Evolutionary conservation across 2,113 vertebrate species (phyloP).

Genomic region (Callorhinus ursinus): DNA sequence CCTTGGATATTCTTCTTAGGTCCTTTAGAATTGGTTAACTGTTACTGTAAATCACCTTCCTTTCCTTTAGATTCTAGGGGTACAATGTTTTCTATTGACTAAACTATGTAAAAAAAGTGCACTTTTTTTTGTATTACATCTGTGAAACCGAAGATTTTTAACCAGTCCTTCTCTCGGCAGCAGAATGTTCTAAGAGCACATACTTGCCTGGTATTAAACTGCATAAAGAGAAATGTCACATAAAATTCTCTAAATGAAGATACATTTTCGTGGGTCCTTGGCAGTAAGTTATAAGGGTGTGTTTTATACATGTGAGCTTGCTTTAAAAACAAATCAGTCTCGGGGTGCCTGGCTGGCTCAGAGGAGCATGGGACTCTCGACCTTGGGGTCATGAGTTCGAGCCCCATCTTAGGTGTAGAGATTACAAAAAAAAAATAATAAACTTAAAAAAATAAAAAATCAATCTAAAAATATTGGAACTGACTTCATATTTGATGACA

Average conservation of each 20-base stretch:
- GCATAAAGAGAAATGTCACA: neutral
- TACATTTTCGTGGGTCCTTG: neutral
- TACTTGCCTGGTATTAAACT: conserved; percentile 27
- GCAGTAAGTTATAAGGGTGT: neutral
- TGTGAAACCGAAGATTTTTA: neutral
- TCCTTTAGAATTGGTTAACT: neutral
- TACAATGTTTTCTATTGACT: neutral
- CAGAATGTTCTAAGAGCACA: neutral
- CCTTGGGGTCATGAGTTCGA: neutral
- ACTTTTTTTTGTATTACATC: neutral
- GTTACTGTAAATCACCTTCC: neutral
- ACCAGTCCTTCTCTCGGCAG: neutral
- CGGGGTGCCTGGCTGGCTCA: neutral
- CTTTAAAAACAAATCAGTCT: neutral
- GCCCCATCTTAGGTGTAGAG: neutral
- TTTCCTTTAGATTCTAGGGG: neutral
- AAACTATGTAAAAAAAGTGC: neutral
- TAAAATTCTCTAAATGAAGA: conserved; percentile 35
- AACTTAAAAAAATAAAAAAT: neutral
- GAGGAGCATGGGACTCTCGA: neutral
- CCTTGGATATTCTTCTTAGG: neutral
- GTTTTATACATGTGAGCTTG: neutral
- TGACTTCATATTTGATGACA: neutral
- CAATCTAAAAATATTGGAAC: neutral
- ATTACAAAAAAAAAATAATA: neutral